Base-by-base conservation (phyloP, 2,113 vertebrate genomes). In the Nibea albiflora region DNA sequence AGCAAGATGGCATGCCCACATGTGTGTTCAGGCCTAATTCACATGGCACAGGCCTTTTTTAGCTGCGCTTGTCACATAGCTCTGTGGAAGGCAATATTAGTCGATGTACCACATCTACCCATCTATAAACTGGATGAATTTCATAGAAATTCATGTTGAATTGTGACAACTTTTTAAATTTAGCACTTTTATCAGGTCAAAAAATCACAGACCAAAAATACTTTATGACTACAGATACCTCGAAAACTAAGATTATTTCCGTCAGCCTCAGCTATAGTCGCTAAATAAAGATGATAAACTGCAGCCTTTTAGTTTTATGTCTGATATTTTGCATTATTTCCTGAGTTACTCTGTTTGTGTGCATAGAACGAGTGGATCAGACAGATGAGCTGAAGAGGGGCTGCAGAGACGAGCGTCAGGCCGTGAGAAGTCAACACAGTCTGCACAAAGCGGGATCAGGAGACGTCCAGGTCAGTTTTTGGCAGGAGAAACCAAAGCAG, bases 401-500 rank as follows among this genome's bases (percentile, higher is more conserved):
- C 15, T 49, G 24, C n/a, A 11, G 22, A 52, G 54, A 44, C 1
- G 62, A 44, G 46, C 52, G 11, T 4, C 39, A 17, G 15, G 44
- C n/a, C 24, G 24, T 1, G 47, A 69, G 19, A 52, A 50, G 4
- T 17, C 64, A 16, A 49, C 64, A 3, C 15, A 11, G 57, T 50
- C 68, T 20, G 46, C 31, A 26, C 46, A 50, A 31, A 63, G n/a
- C 3, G 57, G 57, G 24, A 47, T 47, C 31, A 35, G 53, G 16
- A 0, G 54, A 53, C 17, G 52, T 78, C 20, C 46, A 67, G 74
- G 75, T 83, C 35, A 54, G 74, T 56, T 17, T 54, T 20, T 6
- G n/a, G 7, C 6, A 46, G 31, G 44, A 12, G 14, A 46, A 11
- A 53, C 4, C 3, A 44, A 11, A 44, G 0, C 42, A 3, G 42